These are phyloP conservation scores for Muscicapa comitata DNA, from an alignment of 2,797 vertebrate genomes.

Conservation along the genomic window DNA sequence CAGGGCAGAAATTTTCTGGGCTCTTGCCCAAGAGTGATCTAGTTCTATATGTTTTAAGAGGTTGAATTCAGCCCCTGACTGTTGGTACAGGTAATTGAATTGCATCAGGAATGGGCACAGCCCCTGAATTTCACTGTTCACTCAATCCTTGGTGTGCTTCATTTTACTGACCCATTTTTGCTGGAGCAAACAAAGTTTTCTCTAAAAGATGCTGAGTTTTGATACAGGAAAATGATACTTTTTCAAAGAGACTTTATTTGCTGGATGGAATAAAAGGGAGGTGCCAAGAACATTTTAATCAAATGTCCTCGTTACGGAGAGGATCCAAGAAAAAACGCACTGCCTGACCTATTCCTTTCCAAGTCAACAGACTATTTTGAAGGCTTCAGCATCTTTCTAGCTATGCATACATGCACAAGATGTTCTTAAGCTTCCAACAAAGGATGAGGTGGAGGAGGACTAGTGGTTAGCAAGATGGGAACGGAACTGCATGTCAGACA, in stretches of 20 bases:
- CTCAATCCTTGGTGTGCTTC: not conserved
- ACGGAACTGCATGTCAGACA: not conserved
- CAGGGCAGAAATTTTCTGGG: not conserved
- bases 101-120: not conserved
- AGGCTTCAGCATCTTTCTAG: slow-evolving; percentile 10
- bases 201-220: not conserved
- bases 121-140: not conserved
- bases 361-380: slow-evolving; percentile 38
- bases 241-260: slow-evolving; percentile 21
- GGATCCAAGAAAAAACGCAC: slow-evolving; percentile 22
- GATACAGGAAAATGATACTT: not conserved
- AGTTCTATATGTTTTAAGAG: not conserved
- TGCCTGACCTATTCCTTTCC: not conserved
- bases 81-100: not conserved
- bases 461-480: not conserved
- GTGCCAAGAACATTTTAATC: slow-evolving; percentile 56
- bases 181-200: not conserved
- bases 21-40: not conserved
- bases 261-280: slow-evolving; percentile 13
- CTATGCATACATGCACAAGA: not conserved
- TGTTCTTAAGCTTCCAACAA: slow-evolving; percentile 30
- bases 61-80: not conserved
- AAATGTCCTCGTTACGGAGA: slow-evolving; percentile 15
- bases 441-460: not conserved
- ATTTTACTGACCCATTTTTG: not conserved